These are phyloP conservation scores for Antechinus flavipes DNA, from an alignment of 2,113 vertebrate genomes.

Conservation along the genomic window DNA sequence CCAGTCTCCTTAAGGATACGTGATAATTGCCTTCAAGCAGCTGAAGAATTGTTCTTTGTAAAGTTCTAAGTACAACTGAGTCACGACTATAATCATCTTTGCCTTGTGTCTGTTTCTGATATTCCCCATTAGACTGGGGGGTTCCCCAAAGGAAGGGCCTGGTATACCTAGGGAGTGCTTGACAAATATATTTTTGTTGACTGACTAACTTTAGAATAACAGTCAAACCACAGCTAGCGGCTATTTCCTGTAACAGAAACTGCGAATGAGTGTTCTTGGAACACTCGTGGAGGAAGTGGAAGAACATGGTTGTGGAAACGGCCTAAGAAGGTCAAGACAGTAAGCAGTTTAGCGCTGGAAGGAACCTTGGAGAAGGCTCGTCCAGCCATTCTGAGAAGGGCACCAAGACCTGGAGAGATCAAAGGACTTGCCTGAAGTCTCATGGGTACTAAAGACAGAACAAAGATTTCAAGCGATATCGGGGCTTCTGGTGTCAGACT, in stretches of 20 bases:
- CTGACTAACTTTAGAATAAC: slow-evolving; percentile 34
- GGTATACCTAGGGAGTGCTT: not conserved
- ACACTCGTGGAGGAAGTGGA: too few relatives aligned
- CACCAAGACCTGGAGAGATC: not conserved
- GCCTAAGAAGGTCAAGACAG: too few relatives aligned
- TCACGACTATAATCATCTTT: not conserved
- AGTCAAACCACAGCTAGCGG: slow-evolving; percentile 43
- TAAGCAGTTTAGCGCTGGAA: not conserved
- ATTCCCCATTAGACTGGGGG: not conserved
- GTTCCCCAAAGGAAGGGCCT: not conserved
- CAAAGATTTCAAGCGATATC: not conserved
- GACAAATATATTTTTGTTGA: not conserved
- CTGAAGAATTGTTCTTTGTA: not conserved
- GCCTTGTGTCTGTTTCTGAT: not conserved
- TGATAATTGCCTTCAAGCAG: not conserved
- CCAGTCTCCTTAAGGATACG: not conserved
- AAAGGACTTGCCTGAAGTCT: not conserved
- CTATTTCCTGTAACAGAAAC: slow-evolving; percentile 51
- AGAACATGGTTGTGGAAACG: too few relatives aligned
- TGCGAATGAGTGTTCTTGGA: not conserved
- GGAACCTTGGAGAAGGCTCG: not conserved
- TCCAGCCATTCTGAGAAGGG: not conserved
- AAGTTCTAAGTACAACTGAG: not conserved
- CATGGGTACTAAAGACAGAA: not conserved
- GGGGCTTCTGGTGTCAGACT: not conserved